phyloP scores from a whole-genome alignment of 2,888 invertebrate genomes.

The Pachydiplax longipennis region DNA sequence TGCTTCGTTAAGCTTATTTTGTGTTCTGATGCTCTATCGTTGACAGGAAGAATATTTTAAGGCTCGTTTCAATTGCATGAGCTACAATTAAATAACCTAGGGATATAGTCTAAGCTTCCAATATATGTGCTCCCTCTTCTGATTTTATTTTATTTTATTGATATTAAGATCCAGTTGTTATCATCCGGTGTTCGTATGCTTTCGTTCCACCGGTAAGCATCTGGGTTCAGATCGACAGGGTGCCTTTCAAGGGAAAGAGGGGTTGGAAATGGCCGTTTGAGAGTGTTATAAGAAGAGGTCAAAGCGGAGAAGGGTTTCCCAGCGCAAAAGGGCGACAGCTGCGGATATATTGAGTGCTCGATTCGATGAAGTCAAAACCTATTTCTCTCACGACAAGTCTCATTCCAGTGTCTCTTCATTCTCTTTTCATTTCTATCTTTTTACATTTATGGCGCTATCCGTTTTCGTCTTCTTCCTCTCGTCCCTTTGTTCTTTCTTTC shows the following conservation, averaged over 20 bases:
- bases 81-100: no score
- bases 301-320: not conserved
- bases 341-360: constrained; percentile 25
- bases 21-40: no score
- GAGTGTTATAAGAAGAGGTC: not conserved
- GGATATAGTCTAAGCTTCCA: no score
- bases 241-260: not conserved
- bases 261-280: not conserved
- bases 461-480: not conserved
- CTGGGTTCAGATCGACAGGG: not conserved
- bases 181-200: not conserved
- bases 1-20: no score
- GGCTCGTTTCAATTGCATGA: no score
- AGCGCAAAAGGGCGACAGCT: constrained; percentile 23
- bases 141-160: not conserved
- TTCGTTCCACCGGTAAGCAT: not conserved
- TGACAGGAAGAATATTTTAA: no score
- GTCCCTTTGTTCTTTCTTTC: no score
- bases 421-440: not conserved
- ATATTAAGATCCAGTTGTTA: not conserved
- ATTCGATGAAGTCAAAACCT: constrained; percentile 37
- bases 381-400: constrained; percentile 10
- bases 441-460: not conserved
- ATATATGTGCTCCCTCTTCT: no score
- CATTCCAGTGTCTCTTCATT: not conserved